Conservation (phyloP, 2,113 vertebrate species). For the Falco punctatus region DNA sequence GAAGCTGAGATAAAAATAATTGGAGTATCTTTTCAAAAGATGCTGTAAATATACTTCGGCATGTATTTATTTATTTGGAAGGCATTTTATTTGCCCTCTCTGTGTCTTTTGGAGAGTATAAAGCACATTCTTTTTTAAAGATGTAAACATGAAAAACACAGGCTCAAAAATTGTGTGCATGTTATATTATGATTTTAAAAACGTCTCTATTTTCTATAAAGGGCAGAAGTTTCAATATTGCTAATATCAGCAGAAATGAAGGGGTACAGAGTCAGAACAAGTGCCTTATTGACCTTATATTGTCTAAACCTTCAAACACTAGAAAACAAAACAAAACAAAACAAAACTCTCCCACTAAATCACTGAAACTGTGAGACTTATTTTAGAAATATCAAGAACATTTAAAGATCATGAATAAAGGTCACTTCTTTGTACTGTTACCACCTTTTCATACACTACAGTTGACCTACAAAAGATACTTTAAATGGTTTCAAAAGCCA, state of each 20-base stretch:
- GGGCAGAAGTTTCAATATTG: neutral
- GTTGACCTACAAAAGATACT: constrained; percentile 56
- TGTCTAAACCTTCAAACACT: constrained; percentile 54
- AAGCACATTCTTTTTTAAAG: neutral
- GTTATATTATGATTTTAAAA: neutral
- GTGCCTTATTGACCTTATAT: constrained; percentile 30
- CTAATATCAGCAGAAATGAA: constrained; percentile 43
- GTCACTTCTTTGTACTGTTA: constrained; percentile 25
- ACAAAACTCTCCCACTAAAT: constrained; percentile 2
- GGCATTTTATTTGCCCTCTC: constrained; percentile 7
- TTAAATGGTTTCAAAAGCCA: constrained; percentile 46
- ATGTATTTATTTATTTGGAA: constrained; percentile 42
- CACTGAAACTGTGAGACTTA: neutral
- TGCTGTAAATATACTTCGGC: constrained; percentile 18
- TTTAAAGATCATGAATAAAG: constrained; percentile 66
- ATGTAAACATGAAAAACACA: neutral
- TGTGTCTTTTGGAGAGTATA: neutral
- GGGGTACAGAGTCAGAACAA: constrained; percentile 32
- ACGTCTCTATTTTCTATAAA: neutral
- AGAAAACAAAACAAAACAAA: neutral
- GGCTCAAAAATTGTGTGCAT: neutral
- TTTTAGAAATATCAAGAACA: constrained; percentile 45
- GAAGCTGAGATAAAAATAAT: neutral
- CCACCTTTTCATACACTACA: constrained; percentile 32
- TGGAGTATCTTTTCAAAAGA: constrained; percentile 36